Base-by-base conservation (phyloP, 2,888 invertebrate genomes). In the Eupithecia subumbrata region DNA sequence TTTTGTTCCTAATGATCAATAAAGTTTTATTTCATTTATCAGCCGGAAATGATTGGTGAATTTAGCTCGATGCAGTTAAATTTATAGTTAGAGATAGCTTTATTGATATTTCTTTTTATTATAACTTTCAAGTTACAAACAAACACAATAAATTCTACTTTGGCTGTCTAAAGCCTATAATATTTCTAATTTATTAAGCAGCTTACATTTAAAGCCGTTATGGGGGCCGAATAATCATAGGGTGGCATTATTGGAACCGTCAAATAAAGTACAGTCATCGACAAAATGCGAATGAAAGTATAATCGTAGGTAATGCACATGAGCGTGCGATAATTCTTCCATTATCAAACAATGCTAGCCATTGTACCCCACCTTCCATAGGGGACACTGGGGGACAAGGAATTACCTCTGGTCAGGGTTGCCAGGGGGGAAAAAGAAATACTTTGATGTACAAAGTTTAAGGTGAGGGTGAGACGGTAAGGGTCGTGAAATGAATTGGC, bases 251-350 rank as follows among this genome's bases (percentile, higher is more conserved):
- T 68, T 68, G 68, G n/a, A 22, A n/a, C 22, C 43, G 68, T 43
- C 68, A 68, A 68, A 43, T 43, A 68, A 70, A 74, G 67, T 68
- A 43, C 67, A 43, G 74, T 66, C 74, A 72, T 66, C 63, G 52
- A 63, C 71, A 74, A 68, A 70, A 73, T 67, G 48, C 12, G 48
- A 71, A 71, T 73, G 37, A 71, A 74, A 74, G 74, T 48, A 48
- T 76, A 74, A 73, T 74, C 73, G 69, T 69, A 74, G 73, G 71
- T 69, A 76, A 76, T 78, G 80, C 78, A 78, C 81, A 81, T 77
- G 78, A 79, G 81, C 85, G 82, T 82, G 82, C 84, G 84, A 86
- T 88, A 88, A 88, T 88, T 89, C 85, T 86, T 85, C 84, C 84
- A 84, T 87, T 85, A 82, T 81, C 86, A 85, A 84, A 87, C 85